These are phyloP conservation scores for Penaeus indicus DNA, from an alignment of 1,140 invertebrate genomes.

Conservation along the genomic window DNA sequence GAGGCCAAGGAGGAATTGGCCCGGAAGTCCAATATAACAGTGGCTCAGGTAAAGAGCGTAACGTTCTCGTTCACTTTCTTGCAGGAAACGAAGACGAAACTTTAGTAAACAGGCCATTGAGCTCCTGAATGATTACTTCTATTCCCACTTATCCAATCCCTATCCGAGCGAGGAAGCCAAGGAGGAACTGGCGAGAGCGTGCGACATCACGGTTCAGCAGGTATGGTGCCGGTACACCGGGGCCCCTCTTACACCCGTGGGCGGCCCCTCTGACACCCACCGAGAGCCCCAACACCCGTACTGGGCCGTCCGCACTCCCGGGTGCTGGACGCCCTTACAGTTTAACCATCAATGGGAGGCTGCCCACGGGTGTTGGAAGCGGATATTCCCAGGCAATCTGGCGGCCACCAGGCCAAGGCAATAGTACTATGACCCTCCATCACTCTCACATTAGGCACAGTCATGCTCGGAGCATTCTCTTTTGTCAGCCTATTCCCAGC, in stretches of 20 bases:
- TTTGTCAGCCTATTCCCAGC: constrained; percentile 48
- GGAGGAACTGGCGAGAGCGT: constrained; percentile 98
- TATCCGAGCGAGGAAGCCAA: constrained; percentile 99
- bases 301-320: neutral
- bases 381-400: constrained; percentile 39
- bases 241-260: constrained; percentile 51
- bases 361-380: constrained; percentile 51
- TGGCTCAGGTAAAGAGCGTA: constrained; percentile 75
- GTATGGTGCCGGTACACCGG: constrained; percentile 71
- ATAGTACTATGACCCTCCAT: constrained; percentile 42
- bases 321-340: constrained; percentile 1
- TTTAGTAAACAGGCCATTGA: constrained; percentile 99
- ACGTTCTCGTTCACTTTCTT: constrained; percentile 66
- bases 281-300: neutral
- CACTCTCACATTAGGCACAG: constrained; percentile 53
- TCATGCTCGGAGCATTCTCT: constrained; percentile 49
- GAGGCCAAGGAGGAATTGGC: constrained; percentile 80
- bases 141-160: constrained; percentile 98
- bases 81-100: constrained; percentile 96
- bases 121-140: constrained; percentile 99
- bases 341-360: constrained; percentile 24
- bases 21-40: constrained; percentile 78
- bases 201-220: constrained; percentile 98
- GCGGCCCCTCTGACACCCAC: constrained; percentile 29
- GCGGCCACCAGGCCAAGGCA: constrained; percentile 24